Conservation (phyloP, 2,888 invertebrate genomes). For the Eupelmus urozonus region DNA sequence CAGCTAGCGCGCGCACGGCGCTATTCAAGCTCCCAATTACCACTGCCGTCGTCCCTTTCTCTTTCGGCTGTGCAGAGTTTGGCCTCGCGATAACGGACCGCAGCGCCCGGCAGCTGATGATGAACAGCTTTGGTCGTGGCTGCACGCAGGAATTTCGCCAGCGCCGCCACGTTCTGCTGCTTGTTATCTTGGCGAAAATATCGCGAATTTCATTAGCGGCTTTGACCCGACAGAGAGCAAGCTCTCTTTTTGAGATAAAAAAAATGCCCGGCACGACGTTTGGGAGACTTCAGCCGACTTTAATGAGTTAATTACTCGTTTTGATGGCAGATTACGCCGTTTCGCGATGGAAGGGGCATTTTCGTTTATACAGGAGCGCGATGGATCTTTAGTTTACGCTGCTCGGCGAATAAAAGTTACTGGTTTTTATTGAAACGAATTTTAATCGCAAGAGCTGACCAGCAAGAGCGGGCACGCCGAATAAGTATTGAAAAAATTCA, state of each 20-base stretch:
- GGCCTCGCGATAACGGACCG: conserved; percentile 26
- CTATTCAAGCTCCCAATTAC: conserved; percentile 44
- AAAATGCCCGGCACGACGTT: neutral
- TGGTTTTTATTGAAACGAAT: neutral
- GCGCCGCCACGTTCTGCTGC: neutral
- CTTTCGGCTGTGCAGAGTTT: neutral
- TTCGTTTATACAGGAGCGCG: too few relatives aligned
- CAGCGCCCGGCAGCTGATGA: neutral
- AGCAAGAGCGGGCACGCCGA: neutral
- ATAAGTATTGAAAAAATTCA: conserved; percentile 9
- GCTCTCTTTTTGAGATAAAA: neutral
- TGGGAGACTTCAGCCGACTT: neutral
- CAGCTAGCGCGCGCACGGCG: neutral
- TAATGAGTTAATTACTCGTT: conserved; percentile 7
- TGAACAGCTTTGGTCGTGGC: conserved; percentile 39
- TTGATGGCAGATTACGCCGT: neutral
- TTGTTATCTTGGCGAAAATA: conserved; percentile 28
- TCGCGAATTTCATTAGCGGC: conserved; percentile 16
- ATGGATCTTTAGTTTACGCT: too few relatives aligned
- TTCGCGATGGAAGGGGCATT: too few relatives aligned
- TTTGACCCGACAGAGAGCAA: neutral
- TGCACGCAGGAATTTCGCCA: conserved; percentile 29
- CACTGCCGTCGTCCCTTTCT: neutral
- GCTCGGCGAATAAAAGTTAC: too few relatives aligned
- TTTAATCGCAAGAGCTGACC: neutral